Evolutionary conservation across 2,888 invertebrate species (phyloP).

Genomic region (Heliconius aoede): DNA sequence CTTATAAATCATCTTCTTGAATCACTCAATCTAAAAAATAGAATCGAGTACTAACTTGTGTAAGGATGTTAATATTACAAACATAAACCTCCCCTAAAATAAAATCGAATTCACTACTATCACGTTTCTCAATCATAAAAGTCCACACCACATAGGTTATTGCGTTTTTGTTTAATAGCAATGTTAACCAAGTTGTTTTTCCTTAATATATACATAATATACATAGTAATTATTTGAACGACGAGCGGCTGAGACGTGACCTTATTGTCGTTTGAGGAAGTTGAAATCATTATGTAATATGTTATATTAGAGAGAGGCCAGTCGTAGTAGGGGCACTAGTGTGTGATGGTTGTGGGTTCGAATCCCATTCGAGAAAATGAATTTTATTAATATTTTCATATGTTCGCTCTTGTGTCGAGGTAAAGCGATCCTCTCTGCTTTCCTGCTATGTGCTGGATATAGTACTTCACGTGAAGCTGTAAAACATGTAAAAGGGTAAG

Average conservation of each 20-base stretch:
- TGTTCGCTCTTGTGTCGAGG: no score
- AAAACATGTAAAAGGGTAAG: no score
- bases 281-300: constrained; percentile 7
- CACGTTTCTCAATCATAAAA: neutral
- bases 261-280: constrained; percentile 23
- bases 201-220: constrained; percentile 6
- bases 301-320: no score
- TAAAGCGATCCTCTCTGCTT: no score
- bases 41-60: no score
- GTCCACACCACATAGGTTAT: neutral
- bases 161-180: constrained; percentile 12
- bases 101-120: neutral
- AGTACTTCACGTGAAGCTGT: no score
- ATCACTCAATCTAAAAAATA: no score
- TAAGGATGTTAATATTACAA: neutral
- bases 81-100: neutral
- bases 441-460: no score
- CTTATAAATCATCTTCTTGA: no score
- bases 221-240: constrained; percentile 1
- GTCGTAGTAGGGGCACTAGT: no score
- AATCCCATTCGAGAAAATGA: no score
- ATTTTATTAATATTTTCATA: neutral
- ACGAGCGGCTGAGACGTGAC: constrained; percentile 14
- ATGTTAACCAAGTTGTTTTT: constrained; percentile 1
- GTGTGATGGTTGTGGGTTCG: no score